Evolutionary conservation across 2,797 vertebrate species (phyloP).

Genomic region (Peromyscus eremicus): DNA sequence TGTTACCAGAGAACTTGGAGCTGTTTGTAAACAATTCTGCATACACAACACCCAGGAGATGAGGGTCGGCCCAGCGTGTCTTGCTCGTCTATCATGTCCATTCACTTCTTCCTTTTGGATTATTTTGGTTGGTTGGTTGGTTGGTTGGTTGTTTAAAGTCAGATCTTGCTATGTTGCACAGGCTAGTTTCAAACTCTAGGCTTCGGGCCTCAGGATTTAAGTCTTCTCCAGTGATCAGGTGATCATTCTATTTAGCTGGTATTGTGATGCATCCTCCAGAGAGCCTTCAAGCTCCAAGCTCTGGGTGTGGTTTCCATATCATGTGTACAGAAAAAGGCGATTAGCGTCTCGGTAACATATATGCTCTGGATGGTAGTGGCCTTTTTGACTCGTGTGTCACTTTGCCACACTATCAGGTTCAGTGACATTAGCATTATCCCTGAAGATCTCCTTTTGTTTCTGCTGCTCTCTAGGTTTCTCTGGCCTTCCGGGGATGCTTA

Average conservation of each 20-base stretch:
- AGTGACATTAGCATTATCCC: constrained; percentile 26
- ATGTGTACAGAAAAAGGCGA: background rate
- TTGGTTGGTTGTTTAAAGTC: background rate
- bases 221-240: background rate
- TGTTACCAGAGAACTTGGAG: background rate
- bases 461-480: constrained; percentile 58
- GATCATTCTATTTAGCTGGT: background rate
- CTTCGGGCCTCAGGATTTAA: background rate
- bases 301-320: constrained; percentile 61
- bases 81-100: too few relatives aligned
- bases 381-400: constrained; percentile 63
- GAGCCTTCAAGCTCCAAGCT: background rate
- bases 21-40: background rate
- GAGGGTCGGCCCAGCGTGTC: background rate
- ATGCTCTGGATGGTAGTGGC: constrained; percentile 67
- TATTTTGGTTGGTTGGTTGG: background rate
- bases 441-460: constrained; percentile 52
- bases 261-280: background rate
- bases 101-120: background rate
- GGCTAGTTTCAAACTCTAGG: background rate
- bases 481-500: background rate
- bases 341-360: constrained; percentile 61
- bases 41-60: background rate
- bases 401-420: constrained; percentile 66
- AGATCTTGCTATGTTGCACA: background rate